Evolutionary conservation across 2,113 vertebrate genomes (phyloP).

Genomic region (Bubalus kerabau): DNA sequence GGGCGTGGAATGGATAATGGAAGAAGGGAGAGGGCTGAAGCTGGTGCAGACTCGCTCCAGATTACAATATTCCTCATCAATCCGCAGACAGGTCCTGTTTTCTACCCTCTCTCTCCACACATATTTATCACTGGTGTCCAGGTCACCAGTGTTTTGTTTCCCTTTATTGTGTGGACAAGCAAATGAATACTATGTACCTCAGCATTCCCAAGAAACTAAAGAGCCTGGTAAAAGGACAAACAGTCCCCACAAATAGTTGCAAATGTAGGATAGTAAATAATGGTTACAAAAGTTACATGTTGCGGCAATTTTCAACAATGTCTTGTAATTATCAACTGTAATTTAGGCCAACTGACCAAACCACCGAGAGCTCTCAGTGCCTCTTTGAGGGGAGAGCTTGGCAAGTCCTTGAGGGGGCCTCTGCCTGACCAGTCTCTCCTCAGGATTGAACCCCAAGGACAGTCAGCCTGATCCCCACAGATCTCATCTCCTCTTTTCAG

Average conservation of each 20-base stretch:
- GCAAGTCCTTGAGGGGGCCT: background rate
- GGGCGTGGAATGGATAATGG: background rate
- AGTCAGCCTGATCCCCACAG: background rate
- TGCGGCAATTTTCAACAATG: conserved; percentile 18
- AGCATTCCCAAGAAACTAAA: background rate
- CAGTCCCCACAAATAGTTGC: background rate
- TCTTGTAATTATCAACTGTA: conserved; percentile 13
- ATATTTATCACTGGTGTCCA: background rate
- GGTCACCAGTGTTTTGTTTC: background rate
- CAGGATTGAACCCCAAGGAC: background rate
- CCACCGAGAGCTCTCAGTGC: background rate
- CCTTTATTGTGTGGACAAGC: background rate
- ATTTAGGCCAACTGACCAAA: background rate
- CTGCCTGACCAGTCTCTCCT: background rate
- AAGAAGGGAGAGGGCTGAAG: background rate
- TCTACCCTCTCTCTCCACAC: background rate
- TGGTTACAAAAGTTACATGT: conserved; percentile 26
- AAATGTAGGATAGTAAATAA: background rate
- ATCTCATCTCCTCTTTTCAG: background rate
- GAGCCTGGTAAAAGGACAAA: background rate
- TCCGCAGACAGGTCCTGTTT: background rate
- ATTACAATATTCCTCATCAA: background rate
- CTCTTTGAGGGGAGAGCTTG: background rate
- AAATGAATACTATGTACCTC: background rate
- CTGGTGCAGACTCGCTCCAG: background rate